Conservation (phyloP, 1,140 invertebrate species). For the Sminthurides bifidus region DNA sequence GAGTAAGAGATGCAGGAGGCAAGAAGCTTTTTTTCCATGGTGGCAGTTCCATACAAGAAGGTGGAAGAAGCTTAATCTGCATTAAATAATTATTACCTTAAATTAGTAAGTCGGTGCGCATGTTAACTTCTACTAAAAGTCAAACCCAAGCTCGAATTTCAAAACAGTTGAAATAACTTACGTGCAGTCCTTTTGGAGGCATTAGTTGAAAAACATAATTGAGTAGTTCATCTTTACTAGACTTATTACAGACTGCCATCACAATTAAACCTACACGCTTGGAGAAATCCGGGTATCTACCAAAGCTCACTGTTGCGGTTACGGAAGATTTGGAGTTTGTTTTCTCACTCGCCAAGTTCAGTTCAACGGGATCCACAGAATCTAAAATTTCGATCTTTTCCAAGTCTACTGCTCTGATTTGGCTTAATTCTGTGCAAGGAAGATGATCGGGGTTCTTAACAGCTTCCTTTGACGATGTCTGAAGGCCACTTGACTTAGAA, state of each 20-base stretch:
- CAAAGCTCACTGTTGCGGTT: constrained; percentile 21
- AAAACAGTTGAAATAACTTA: constrained; percentile 11
- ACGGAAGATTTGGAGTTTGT: constrained; percentile 11
- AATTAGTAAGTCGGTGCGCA: not conserved
- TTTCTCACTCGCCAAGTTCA: constrained; percentile 8
- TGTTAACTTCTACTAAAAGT: not conserved
- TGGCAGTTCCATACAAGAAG: constrained; percentile 22
- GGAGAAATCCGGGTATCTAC: constrained; percentile 14
- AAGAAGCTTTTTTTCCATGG: constrained; percentile 29
- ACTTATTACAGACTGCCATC: constrained; percentile 21
- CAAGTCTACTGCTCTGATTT: constrained; percentile 24
- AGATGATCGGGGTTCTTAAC: not conserved
- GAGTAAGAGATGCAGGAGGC: constrained; percentile 25
- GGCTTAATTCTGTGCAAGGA: constrained; percentile 15
- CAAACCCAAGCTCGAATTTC: not conserved
- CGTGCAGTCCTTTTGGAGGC: constrained; percentile 29
- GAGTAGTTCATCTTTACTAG: not conserved
- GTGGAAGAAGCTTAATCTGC: constrained; percentile 27
- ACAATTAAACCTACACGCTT: constrained; percentile 14
- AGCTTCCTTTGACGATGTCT: not conserved
- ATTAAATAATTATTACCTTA: not conserved
- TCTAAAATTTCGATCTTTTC: constrained; percentile 29
- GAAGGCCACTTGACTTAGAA: not conserved
- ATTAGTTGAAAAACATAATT: constrained; percentile 31
- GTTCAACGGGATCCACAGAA: constrained; percentile 17